Evolutionary conservation across 2,113 vertebrate genomes (phyloP), one percentile per base, ranked within the genome.

Genomic region (Prietella phreatophila): DNA sequence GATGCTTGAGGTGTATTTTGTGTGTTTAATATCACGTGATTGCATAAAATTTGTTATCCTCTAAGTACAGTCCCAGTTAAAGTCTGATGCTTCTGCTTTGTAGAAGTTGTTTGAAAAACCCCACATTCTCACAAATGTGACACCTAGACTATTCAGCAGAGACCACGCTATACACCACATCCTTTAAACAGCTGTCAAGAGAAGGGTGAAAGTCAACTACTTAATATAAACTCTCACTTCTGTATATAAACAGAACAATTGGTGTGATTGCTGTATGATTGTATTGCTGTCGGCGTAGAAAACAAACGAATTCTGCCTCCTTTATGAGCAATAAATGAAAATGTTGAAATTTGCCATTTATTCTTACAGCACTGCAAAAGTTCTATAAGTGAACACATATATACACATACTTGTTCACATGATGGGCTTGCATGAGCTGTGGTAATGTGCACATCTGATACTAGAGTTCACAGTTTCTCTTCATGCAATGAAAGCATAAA

Each of bases 81-180:
- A 3, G 10, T 39, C 71, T 75, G 36, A 82, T 82, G 80, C n/a
- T 36, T 25, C 30, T 82, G 36, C 9, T 60, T 10, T 33, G 8
- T 13, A 61, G 39, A 82, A 25, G 20, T 39, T 39, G 56, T 82
- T 9, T 25, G 11, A 67, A 78, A 78, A 47, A 47, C 2, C 3
- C 13, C 3, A 76, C 47, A 42, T 25, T 36, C 8, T 76, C 39
- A 76, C 10, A n/a, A n/a, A 87, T 25, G 5, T 83, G 27, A 17
- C 25, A 63, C 25, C 7, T 27, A 67, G n/a, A 30, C 63, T 30
- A 13, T 1, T 61, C 50, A 60, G 80, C 15, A 63, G 53, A 61
- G 85, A 76, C 83, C 86, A 76, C 86, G 67, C 4, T 22, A 50
- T 61, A 61, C 39, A 84, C 22, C 22, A 80, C 73, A 30, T 82